Evolutionary conservation across 2,113 vertebrate species (phyloP), one percentile per base, ranked within the genome.

Genomic region (Barbus barbus): DNA sequence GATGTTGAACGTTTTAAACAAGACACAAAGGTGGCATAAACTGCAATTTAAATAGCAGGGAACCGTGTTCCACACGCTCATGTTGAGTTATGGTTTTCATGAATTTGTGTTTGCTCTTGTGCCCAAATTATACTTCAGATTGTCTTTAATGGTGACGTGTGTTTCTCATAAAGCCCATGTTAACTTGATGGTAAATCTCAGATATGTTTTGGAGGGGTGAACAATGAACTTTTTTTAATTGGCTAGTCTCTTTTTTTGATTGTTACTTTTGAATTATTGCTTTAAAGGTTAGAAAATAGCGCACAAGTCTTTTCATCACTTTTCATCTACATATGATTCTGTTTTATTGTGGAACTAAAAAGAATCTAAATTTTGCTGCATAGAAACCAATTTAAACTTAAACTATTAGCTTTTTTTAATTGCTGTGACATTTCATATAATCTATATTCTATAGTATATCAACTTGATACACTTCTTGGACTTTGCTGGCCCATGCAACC

Each of bases 141-240:
- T 69, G 86, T 87, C 86, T 86, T 87, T 90, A 91, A 92, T 87
- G 82, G 85, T 53, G 75, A 88, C 85, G 90, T 92, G 88, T 93
- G 91, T 90, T 93, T 94, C 89, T 90, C 88, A 93, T 93, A 92
- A 93, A 89, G 89, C 79, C 92, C 84, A 89, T 86, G 87, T 87
- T 87, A 90, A 91, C 90, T 84, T 81, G 61, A 89, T 87, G 67
- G 38, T 71, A 65, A 51, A 84, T 88, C 90, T 87, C 71, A 91
- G 88, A 91, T 82, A 86, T 76, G 79, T 85, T 89, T 82, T 74
- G 53, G 82, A 61, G 82, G 85, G 83, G 81, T 85, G 83, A 90
- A 86, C 86, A 85, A 71, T 69, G 9, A 44, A 72, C 69, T 72
- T 72, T 67, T 36, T 88, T 82, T 78, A 89, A 89, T 88, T 91